Evolutionary conservation across 2,888 invertebrate species (phyloP), one percentile per base, ranked within the genome.

Genomic region (Neocrepidodera transversa): DNA sequence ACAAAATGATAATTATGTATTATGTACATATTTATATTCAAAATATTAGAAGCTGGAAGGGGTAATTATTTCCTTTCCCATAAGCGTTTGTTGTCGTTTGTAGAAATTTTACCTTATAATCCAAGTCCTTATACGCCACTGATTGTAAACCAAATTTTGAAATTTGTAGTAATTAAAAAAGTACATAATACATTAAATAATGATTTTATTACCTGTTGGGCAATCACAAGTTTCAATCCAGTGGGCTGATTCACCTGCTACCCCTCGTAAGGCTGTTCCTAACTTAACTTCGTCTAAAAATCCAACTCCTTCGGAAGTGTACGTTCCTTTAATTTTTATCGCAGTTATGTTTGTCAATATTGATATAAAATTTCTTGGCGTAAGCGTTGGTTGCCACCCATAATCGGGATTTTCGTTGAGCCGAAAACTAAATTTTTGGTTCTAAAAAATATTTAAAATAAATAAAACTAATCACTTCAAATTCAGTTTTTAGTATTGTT

Each of bases 171-270:
- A n/a, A n/a, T n/a, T n/a, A n/a, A n/a, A n/a, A 43, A 20, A 18
- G 14, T 17, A 1, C 0, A 6, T 10, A 14, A 55, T n/a, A 26
- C 7, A 36, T 2, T 17, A 1, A 23, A 48, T n/a, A 40, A 17
- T 13, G 14, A 26, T n/a, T 30, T 16, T 30, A 11, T 16, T 32
- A 76, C 88, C 91, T 71, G 84, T 83, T 0, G 93, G 93, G 74
- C 98, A 98, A 1, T 90, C 88, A 75, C 98, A 98, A 73, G 90
- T 90, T 78, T 98, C 98, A 17, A 98, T 90, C 97, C 97, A 97
- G 40, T 88, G 87, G 0, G 96, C 97, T 0, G 90, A 85, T 3
- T 86, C 60, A 1, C 91, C 87, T 23, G 91, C 90, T 0, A 90
- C 87, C 0, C 92, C 91, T 16, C 91, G 85, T 58, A 91, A 87